Conservation (phyloP, 2,888 invertebrate species). For the Apamea monoglypha region DNA sequence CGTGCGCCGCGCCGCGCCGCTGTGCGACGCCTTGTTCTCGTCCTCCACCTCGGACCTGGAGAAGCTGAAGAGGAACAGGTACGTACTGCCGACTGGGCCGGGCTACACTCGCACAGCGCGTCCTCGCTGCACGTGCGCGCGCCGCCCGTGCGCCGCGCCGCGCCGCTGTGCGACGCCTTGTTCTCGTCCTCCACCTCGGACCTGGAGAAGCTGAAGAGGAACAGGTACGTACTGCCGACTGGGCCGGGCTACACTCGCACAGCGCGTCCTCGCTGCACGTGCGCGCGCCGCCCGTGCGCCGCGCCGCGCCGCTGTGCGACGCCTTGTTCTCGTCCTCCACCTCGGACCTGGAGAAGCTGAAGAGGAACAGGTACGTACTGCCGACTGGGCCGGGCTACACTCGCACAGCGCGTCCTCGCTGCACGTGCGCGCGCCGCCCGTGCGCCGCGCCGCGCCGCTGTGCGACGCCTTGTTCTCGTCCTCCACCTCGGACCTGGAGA, state of each 20-base stretch:
- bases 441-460: constrained; percentile 68
- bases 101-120: constrained; percentile 65
- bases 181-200: constrained; percentile 83
- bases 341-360: constrained; percentile 82
- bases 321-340: constrained; percentile 80
- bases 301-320: constrained; percentile 72
- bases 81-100: background rate
- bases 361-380: constrained; percentile 73
- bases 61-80: constrained; percentile 79
- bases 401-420: constrained; percentile 73
- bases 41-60: constrained; percentile 84
- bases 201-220: constrained; percentile 80
- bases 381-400: background rate
- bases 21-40: constrained; percentile 75
- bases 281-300: constrained; percentile 63
- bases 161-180: constrained; percentile 75
- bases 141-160: constrained; percentile 63
- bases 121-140: constrained; percentile 71
- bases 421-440: constrained; percentile 67
- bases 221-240: constrained; percentile 65
- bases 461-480: constrained; percentile 76
- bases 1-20: constrained; percentile 68
- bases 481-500: constrained; percentile 84
- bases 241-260: constrained; percentile 48
- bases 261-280: constrained; percentile 74